Evolutionary conservation across 2,888 invertebrate species (phyloP).

Genomic region (Conops quadrifasciatus): DNA sequence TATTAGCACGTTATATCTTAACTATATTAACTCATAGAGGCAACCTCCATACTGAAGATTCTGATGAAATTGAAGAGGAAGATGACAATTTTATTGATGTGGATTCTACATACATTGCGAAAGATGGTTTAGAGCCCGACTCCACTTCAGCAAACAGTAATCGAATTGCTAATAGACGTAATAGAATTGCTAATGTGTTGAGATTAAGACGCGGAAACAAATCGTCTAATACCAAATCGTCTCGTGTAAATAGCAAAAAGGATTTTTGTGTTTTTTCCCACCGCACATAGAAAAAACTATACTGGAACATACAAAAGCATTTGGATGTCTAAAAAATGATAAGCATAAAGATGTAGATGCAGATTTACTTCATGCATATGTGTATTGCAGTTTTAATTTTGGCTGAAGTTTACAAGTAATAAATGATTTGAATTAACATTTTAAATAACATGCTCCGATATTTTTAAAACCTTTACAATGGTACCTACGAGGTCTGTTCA

Average conservation of each 20-base stretch:
- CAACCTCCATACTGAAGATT: no score
- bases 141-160: not conserved
- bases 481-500: no score
- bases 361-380: conserved; percentile 24
- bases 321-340: conserved; percentile 5
- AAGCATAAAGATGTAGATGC: conserved; percentile 15
- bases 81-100: not conserved
- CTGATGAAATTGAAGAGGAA: conserved; percentile 5
- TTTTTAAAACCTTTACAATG: no score
- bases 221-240: not conserved
- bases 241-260: conserved; percentile 1
- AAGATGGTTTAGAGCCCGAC: conserved; percentile 10
- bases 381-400: conserved; percentile 23
- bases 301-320: conserved; percentile 2
- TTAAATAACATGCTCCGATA: conserved; percentile 5
- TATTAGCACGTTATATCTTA: no score
- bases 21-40: no score
- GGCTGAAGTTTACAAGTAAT: conserved; percentile 20
- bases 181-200: conserved; percentile 4
- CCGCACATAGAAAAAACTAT: conserved; percentile 7
- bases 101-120: conserved; percentile 7
- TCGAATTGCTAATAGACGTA: no score
- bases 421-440: not conserved
- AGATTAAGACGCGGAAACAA: conserved; percentile 1
- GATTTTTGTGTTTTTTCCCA: not conserved